These are phyloP conservation scores for Urocyon cinereoargenteus DNA, from an alignment of 2,797 vertebrate genomes.

Conservation along the genomic window DNA sequence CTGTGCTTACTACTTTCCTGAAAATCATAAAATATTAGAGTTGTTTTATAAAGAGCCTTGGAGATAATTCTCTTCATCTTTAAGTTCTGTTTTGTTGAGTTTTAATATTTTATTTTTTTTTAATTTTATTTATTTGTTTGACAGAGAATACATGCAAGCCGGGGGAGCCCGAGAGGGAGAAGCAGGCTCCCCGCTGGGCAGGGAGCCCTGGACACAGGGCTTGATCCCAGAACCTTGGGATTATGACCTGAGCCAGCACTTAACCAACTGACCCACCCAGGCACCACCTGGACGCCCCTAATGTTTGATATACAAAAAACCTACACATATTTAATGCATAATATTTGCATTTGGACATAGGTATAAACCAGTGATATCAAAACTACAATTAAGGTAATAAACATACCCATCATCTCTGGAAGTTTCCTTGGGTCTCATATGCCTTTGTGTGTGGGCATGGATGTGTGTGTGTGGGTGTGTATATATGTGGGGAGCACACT, in stretches of 20 bases:
- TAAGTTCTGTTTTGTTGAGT: not conserved
- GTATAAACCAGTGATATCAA: not conserved
- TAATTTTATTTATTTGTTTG: too few relatives aligned
- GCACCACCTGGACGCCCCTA: too few relatives aligned
- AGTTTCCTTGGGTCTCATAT: not conserved
- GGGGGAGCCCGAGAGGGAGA: too few relatives aligned
- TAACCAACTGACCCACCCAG: too few relatives aligned
- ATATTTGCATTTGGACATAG: too few relatives aligned
- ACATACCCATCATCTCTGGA: not conserved
- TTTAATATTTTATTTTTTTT: not conserved
- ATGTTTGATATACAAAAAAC: not conserved
- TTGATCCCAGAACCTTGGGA: too few relatives aligned
- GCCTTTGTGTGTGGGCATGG: not conserved
- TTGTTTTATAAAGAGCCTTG: not conserved
- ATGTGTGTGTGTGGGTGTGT: too few relatives aligned
- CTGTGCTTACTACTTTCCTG: not conserved
- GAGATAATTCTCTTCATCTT: not conserved
- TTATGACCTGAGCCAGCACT: too few relatives aligned
- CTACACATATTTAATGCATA: not conserved
- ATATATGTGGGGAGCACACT: not conserved
- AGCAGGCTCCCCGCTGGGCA: too few relatives aligned
- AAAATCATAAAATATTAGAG: not conserved
- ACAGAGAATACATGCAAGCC: too few relatives aligned
- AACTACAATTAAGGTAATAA: not conserved
- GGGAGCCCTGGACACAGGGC: too few relatives aligned